Percentiles rank a stretch among this genome's conserved stretches.
These are phyloP conservation scores for Apotomis capreana DNA, from an alignment of 2,888 invertebrate genomes.

Conservation along the genomic window DNA sequence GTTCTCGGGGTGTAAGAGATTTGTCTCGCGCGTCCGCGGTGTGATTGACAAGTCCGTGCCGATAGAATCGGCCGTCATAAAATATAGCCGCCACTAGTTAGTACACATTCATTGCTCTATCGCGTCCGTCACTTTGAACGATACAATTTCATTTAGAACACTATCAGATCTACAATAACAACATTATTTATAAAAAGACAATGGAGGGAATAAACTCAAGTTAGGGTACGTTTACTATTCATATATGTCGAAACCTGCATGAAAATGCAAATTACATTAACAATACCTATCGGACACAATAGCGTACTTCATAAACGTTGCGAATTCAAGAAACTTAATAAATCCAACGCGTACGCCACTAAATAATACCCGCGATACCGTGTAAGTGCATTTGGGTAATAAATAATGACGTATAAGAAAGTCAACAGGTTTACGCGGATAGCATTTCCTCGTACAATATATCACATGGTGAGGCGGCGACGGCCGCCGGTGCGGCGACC, in stretches of 20 bases:
- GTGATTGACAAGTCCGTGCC: slow-evolving; percentile 81
- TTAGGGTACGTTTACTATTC: not conserved
- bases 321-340: slow-evolving; percentile 47
- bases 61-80: slow-evolving; percentile 78
- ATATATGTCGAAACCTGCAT: not conserved
- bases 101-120: slow-evolving; percentile 75
- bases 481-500: slow-evolving; percentile 57
- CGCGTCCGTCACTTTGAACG: slow-evolving; percentile 51
- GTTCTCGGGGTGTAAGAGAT: slow-evolving; percentile 58
- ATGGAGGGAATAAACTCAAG: slow-evolving; percentile 3
- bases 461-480: slow-evolving; percentile 58
- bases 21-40: slow-evolving; percentile 57
- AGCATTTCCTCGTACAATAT: slow-evolving; percentile 63
- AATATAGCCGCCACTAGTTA: slow-evolving; percentile 79
- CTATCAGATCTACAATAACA: slow-evolving; percentile 46
- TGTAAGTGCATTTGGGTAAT: slow-evolving; percentile 56
- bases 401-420: slow-evolving; percentile 66
- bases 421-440: slow-evolving; percentile 66
- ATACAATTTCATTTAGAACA: slow-evolving; percentile 43
- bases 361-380: slow-evolving; percentile 48
- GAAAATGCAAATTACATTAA: slow-evolving; percentile 11
- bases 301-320: slow-evolving; percentile 20
- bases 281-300: slow-evolving; percentile 14
- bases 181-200: slow-evolving; percentile 39
- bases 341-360: slow-evolving; percentile 57